Evolutionary conservation across 1,140 invertebrate species (phyloP).

Genomic region (Nymphalis io): DNA sequence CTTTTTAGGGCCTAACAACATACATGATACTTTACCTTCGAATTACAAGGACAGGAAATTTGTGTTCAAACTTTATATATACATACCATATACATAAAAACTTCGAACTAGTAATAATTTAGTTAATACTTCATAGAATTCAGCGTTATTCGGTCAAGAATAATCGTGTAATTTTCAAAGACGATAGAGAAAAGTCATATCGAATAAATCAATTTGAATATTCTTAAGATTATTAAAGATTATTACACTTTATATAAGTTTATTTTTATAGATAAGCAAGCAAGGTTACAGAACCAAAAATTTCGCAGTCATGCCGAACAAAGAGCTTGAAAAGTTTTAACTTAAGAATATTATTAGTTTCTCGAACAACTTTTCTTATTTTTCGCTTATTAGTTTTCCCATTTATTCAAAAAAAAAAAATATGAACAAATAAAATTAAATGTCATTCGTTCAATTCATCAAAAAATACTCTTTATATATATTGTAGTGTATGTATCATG

Average conservation of each 20-base stretch:
- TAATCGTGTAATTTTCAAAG: too few relatives aligned
- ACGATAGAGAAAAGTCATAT: too few relatives aligned
- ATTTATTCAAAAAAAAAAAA: constrained; percentile 35
- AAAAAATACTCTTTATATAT: neutral
- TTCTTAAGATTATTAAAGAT: too few relatives aligned
- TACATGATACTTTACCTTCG: constrained; percentile 20
- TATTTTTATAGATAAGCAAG: too few relatives aligned
- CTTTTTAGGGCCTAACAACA: constrained; percentile 25
- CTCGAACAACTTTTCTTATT: constrained; percentile 36
- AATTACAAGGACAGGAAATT: constrained; percentile 17
- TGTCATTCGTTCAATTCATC: constrained; percentile 12
- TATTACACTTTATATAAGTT: too few relatives aligned
- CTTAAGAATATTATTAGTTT: constrained; percentile 51
- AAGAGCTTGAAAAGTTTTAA: constrained; percentile 36
- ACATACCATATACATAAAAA: neutral
- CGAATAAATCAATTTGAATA: too few relatives aligned
- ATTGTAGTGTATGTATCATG: too few relatives aligned
- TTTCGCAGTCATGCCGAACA: constrained; percentile 26
- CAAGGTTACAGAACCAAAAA: constrained; percentile 26
- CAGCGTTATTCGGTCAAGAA: too few relatives aligned
- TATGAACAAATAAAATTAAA: constrained; percentile 25
- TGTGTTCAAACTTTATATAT: neutral
- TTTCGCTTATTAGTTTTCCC: constrained; percentile 34
- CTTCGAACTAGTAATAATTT: too few relatives aligned
- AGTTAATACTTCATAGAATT: too few relatives aligned